Percentiles rank a stretch among this genome's conserved stretches.
Conservation (phyloP, 2,888 invertebrate species). For the Sarcophaga rosellei region DNA sequence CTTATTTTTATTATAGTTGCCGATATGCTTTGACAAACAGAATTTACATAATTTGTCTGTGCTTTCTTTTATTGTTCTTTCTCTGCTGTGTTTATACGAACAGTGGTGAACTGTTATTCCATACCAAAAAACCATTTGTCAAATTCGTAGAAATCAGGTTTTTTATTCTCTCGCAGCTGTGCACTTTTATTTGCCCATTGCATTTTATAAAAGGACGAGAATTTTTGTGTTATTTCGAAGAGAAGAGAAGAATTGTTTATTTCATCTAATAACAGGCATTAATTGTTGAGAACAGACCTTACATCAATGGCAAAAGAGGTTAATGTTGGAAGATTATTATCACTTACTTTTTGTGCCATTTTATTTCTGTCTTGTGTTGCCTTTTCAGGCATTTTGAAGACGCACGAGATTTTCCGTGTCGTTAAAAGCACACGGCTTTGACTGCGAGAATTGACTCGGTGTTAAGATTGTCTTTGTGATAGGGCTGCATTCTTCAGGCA, state of each 20-base stretch:
- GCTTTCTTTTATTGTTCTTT: background rate
- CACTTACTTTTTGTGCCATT: conserved; percentile 22
- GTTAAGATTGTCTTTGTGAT: conserved; percentile 11
- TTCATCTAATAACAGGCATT: conserved; percentile 46
- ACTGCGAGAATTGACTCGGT: conserved; percentile 14
- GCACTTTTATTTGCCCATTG: conserved; percentile 10
- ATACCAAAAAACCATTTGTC: conserved; percentile 9
- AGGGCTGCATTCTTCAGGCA: background rate
- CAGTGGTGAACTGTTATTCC: conserved; percentile 4
- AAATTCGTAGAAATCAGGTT: conserved; percentile 15
- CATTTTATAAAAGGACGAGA: conserved; percentile 9
- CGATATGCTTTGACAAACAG: background rate
- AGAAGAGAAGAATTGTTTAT: conserved; percentile 32
- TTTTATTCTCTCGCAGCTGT: conserved; percentile 27
- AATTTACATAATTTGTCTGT: background rate
- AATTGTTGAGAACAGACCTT: conserved; percentile 46
- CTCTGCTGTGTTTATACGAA: background rate
- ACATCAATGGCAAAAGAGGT: conserved; percentile 53
- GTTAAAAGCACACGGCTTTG: conserved; percentile 19
- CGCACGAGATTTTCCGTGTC: conserved; percentile 32
- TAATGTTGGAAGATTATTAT: conserved; percentile 42
- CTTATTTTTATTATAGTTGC: background rate
- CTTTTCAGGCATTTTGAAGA: conserved; percentile 27
- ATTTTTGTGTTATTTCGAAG: conserved; percentile 1
- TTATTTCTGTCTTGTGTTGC: conserved; percentile 33